phyloP scores from a whole-genome alignment of 2,888 invertebrate genomes.

The Metellina segmentata region DNA sequence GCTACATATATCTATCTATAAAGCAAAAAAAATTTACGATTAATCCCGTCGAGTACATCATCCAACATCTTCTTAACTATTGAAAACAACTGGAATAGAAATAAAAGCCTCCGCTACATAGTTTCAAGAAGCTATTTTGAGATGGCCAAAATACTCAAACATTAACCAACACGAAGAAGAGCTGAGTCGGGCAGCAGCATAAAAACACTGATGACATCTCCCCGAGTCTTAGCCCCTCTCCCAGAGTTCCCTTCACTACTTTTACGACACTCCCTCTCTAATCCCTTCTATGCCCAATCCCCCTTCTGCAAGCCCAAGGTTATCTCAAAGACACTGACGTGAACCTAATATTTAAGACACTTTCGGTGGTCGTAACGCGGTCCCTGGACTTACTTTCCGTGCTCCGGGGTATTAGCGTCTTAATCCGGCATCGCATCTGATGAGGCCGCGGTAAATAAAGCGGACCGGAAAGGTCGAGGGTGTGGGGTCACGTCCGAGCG shows the following conservation, averaged over 20 bases:
- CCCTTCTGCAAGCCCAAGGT: conserved; percentile 1
- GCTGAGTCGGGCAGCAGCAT: neutral
- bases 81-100: no score
- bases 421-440: conserved; percentile 28
- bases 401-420: conserved; percentile 41
- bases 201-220: neutral
- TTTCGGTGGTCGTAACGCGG: conserved; percentile 35
- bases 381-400: conserved; percentile 15
- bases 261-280: conserved; percentile 4
- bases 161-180: neutral
- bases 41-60: no score
- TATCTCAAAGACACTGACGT: conserved; percentile 50
- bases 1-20: no score
- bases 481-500: no score
- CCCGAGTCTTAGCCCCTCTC: conserved; percentile 5
- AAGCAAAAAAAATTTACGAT: no score
- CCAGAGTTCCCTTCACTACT: neutral
- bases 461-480: no score
- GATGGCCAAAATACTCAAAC: no score
- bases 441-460: neutral
- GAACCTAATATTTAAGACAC: conserved; percentile 61
- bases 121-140: no score
- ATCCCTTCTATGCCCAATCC: conserved; percentile 48
- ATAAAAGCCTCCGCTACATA: no score
- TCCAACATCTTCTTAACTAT: no score